Evolutionary conservation across 1,140 invertebrate species (phyloP).

Genomic region (Cydia fagiglandana): DNA sequence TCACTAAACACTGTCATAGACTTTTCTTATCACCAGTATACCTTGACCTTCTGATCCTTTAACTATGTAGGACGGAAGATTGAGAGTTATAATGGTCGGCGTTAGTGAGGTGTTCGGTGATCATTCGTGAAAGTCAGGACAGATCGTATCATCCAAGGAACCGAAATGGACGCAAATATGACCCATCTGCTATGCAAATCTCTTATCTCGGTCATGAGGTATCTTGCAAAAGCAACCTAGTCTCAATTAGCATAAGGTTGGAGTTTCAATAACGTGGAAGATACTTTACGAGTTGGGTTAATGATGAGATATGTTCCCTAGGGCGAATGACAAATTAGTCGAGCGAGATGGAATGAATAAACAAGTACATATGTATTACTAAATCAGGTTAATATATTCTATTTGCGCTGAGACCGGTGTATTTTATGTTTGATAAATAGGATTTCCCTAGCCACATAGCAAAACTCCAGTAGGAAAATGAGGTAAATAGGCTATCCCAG

Average conservation of each 20-base stretch:
- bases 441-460: background rate
- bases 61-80: background rate
- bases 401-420: background rate
- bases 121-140: background rate
- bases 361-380: background rate
- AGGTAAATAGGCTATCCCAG: too few species aligned
- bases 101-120: background rate
- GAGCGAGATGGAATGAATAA: constrained; percentile 13
- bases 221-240: background rate
- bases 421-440: background rate
- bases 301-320: background rate
- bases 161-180: constrained; percentile 13
- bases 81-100: background rate
- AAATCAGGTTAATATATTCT: constrained; percentile 26
- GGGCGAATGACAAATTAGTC: constrained; percentile 28
- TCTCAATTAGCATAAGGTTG: background rate
- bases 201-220: background rate
- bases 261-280: background rate
- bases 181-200: background rate
- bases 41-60: background rate
- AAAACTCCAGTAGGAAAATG: too few species aligned
- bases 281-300: background rate
- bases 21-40: background rate
- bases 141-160: background rate
- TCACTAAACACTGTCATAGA: background rate